Conservation (phyloP, 2,797 vertebrate genomes). For the Parauchenoglanis ngamensis region DNA sequence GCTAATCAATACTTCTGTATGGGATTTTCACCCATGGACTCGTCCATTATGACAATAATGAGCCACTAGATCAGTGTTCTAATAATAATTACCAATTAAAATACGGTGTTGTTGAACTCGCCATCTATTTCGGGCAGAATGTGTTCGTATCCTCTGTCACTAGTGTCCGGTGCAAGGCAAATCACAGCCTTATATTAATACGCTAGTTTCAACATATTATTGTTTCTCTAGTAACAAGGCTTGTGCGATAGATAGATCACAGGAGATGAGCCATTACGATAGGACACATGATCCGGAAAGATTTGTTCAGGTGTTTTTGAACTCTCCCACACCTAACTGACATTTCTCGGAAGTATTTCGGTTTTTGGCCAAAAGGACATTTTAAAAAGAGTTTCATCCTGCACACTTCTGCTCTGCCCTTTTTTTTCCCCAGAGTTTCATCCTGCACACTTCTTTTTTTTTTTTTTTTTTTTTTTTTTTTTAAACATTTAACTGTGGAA, state of each 20-base stretch:
- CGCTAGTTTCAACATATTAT: neutral
- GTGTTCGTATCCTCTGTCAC: neutral
- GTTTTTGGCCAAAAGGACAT: neutral
- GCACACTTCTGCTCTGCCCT: too few relatives aligned
- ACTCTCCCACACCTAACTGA: neutral
- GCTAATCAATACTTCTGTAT: too few relatives aligned
- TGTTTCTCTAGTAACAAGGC: neutral
- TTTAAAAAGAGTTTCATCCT: too few relatives aligned
- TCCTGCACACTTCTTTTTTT: too few relatives aligned
- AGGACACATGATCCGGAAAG: neutral
- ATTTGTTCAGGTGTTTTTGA: neutral
- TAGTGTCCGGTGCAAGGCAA: too few relatives aligned
- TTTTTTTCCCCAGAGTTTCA: too few relatives aligned
- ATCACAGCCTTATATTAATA: neutral
- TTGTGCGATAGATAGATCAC: neutral
- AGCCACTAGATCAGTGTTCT: neutral
- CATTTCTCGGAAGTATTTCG: neutral
- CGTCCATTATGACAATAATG: neutral
- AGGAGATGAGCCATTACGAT: neutral
- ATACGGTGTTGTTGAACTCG: neutral
- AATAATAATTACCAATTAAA: neutral
- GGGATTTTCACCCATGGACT: neutral
- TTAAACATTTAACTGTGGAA: too few relatives aligned
- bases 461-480: too few relatives aligned
- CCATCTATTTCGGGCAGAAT: neutral